These are phyloP conservation scores for Anseranas semipalmata DNA, from an alignment of 2,113 vertebrate genomes.

Conservation along the genomic window DNA sequence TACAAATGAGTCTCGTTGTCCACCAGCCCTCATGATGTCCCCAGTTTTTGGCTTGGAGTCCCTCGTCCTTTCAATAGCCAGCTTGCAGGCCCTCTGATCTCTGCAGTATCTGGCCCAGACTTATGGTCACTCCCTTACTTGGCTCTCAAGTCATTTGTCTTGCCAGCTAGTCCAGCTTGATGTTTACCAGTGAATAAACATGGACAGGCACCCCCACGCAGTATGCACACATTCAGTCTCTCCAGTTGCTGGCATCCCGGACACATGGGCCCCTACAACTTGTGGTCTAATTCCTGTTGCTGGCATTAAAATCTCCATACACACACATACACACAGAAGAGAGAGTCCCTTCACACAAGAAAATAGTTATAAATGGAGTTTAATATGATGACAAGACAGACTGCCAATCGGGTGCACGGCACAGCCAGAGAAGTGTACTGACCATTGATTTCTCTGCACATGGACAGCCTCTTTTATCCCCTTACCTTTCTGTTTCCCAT, in stretches of 20 bases:
- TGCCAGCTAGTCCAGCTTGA: neutral
- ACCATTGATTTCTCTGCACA: rapidly evolving
- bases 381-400: neutral
- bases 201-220: neutral
- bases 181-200: neutral
- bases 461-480: neutral
- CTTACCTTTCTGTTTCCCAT: neutral
- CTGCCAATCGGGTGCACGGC: neutral
- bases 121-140: neutral
- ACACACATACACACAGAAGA: neutral
- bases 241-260: rapidly evolving
- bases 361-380: neutral
- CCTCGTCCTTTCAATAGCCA: neutral
- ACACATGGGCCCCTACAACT: rapidly evolving
- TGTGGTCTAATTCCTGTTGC: neutral
- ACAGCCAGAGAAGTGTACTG: neutral
- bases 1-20: neutral
- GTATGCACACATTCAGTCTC: neutral
- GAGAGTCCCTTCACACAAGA: neutral
- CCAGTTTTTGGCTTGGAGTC: neutral
- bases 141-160: neutral
- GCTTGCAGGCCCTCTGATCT: neutral
- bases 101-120: no score
- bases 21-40: neutral
- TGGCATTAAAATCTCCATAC: neutral